A percentile compares a stretch with the other conserved stretches of the same genome.
phyloP scores from a whole-genome alignment of 2,888 invertebrate genomes.

The Barypeithes pellucidus region DNA sequence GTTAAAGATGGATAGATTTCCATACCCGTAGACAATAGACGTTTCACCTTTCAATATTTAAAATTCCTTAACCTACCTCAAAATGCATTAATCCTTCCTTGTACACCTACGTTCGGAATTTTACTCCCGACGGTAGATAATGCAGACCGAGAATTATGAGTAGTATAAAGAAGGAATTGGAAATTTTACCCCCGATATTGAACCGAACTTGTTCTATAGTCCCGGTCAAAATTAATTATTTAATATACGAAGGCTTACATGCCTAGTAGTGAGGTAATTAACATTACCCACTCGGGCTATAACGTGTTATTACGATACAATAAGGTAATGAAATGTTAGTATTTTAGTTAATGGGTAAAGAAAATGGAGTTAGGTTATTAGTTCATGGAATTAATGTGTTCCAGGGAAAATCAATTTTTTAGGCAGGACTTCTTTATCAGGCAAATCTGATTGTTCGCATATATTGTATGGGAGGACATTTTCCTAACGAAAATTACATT shows the following conservation, averaged over 20 bases:
- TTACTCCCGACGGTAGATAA: constrained; percentile 26
- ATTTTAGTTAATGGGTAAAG: constrained; percentile 27
- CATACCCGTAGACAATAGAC: background rate
- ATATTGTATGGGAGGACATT: too few relatives aligned
- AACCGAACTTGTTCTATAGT: constrained; percentile 8
- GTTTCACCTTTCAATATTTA: background rate
- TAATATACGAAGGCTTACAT: constrained; percentile 11
- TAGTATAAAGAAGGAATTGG: constrained; percentile 25
- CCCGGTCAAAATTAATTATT: constrained; percentile 1
- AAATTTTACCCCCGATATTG: constrained; percentile 21
- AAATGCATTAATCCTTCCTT: constrained; percentile 30
- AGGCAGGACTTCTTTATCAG: too few relatives aligned
- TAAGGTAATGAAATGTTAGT: constrained; percentile 37
- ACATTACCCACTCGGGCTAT: constrained; percentile 26
- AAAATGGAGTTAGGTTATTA: constrained; percentile 4
- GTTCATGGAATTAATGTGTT: background rate
- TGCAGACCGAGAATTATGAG: constrained; percentile 28
- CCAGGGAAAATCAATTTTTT: too few relatives aligned
- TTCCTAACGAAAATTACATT: too few relatives aligned
- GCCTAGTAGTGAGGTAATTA: constrained; percentile 23
- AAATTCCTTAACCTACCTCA: constrained; percentile 32
- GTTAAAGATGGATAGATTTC: background rate
- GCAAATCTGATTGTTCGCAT: too few relatives aligned
- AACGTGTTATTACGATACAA: constrained; percentile 34
- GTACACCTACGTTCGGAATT: constrained; percentile 39